phyloP scores from a whole-genome alignment of 2,797 vertebrate genomes.

The Melanotaenia boesemani region DNA sequence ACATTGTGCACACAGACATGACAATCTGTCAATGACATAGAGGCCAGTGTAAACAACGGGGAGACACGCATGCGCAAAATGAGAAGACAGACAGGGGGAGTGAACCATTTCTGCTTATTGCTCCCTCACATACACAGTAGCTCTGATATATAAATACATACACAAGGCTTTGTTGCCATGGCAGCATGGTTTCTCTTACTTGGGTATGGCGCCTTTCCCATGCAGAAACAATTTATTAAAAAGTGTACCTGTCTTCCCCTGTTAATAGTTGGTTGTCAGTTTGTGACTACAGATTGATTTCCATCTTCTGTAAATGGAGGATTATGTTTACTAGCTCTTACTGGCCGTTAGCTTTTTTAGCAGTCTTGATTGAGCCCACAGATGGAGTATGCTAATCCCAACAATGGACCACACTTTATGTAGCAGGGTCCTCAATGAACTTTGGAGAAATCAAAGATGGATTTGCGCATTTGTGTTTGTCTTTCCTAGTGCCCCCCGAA shows the following conservation, averaged over 20 bases:
- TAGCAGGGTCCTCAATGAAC: slow-evolving; percentile 32
- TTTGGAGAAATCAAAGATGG: slow-evolving; percentile 45
- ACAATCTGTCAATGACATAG: slow-evolving; percentile 80
- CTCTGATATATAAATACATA: slow-evolving; percentile 73
- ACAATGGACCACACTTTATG: slow-evolving; percentile 41
- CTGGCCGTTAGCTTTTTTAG: slow-evolving; percentile 44
- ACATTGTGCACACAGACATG: slow-evolving; percentile 73
- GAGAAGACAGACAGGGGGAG: slow-evolving; percentile 58
- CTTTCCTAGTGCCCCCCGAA: slow-evolving; percentile 37
- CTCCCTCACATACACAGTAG: slow-evolving; percentile 58
- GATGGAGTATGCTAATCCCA: slow-evolving; percentile 50
- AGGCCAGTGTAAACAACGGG: slow-evolving; percentile 74
- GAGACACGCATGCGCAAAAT: slow-evolving; percentile 71
- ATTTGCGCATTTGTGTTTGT: slow-evolving; percentile 51
- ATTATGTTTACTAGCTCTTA: slow-evolving; percentile 48
- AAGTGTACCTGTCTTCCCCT: slow-evolving; percentile 61
- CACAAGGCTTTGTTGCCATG: slow-evolving; percentile 79
- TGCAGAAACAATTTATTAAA: slow-evolving; percentile 73
- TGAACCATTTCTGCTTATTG: slow-evolving; percentile 40
- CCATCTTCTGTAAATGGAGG: slow-evolving; percentile 55
- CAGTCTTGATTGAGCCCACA: slow-evolving; percentile 36
- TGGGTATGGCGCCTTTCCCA: slow-evolving; percentile 54
- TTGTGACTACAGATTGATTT: slow-evolving; percentile 68
- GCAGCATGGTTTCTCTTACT: slow-evolving; percentile 70
- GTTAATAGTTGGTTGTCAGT: slow-evolving; percentile 54